Base-by-base conservation (phyloP, 2,888 invertebrate genomes). In the Agriotes lineatus region DNA sequence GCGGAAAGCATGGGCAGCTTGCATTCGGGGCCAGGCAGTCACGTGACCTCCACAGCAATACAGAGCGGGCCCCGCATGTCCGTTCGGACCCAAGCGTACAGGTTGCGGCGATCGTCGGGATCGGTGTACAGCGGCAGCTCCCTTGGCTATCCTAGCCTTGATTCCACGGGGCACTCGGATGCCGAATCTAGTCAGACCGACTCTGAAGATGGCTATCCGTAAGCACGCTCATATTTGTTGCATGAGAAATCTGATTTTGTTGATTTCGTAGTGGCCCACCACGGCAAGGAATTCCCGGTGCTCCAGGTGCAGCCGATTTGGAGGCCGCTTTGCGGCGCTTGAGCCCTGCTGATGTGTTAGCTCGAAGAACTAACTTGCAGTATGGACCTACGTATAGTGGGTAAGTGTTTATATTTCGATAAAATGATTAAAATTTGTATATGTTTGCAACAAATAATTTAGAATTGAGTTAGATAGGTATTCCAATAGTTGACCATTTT, bases 271-370 rank as follows among this genome's bases (percentile, higher is more conserved):
- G 88, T 83, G 78, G 80, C 37, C 78, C 75, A 18, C 87, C 85
- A 57, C 85, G 82, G 73, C 85, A 82, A 75, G 91, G 97, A 18
- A 90, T 96, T 39, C 96, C 96, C n/a, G 97, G 96, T 0, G 93
- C 93, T 42, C 96, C 97, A 4, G 97, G 97, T 14, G 96, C 96
- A 12, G 93, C 95, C 30, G 97, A 97, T 85, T 86, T 97, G 69
- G 96, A 96, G 80, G 93, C 94, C n/a, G 96, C 96, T 0, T 84
- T 97, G 20, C 90, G 92, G 5, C 88, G 95, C 30, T 87, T 97
- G 71, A 93, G 94, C 10, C 94, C 94, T 9, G 92, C 91, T 3
- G 95, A 95, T 83, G 92, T 95, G 63, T 86, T 93, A 79, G 91
- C 92, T 1, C 86, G 95, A 18, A 89, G 95, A 66, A 92, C 93